Evolutionary conservation across 2,113 vertebrate genomes (phyloP).

Genomic region (Mobula birostris): DNA sequence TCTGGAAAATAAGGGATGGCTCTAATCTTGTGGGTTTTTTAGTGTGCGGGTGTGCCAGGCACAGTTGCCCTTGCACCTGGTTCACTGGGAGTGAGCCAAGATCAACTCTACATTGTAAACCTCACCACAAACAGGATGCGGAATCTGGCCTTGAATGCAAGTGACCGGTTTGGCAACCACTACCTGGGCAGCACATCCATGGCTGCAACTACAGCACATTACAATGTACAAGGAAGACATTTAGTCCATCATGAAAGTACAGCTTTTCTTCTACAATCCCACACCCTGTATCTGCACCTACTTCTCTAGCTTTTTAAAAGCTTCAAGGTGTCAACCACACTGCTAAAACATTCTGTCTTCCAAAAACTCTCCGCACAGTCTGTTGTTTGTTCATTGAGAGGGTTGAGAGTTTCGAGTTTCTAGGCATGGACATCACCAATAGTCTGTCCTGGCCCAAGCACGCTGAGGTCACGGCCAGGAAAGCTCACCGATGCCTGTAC

Average conservation of each 20-base stretch:
- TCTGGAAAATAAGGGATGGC: background rate
- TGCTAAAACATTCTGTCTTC: background rate
- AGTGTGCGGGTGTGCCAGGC: background rate
- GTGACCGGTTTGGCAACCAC: background rate
- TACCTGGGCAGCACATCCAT: background rate
- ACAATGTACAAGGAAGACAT: background rate
- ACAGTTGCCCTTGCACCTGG: background rate
- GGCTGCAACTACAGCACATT: background rate
- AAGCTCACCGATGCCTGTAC: too few species aligned
- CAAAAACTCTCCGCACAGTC: background rate
- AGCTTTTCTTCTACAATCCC: background rate
- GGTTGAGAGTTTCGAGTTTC: too few species aligned
- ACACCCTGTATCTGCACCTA: background rate
- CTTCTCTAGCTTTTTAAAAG: background rate
- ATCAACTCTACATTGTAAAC: background rate
- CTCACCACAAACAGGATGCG: background rate
- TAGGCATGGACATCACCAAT: too few species aligned
- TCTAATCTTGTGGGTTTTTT: background rate
- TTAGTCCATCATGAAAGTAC: background rate
- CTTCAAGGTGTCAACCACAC: background rate
- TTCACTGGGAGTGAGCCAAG: background rate
- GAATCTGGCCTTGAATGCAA: background rate
- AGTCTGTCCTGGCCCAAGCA: too few species aligned
- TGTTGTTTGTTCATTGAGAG: background rate
- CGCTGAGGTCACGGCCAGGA: too few species aligned